phyloP scores from a whole-genome alignment of 2,797 vertebrate species.

The Neomorphus geoffroyi region DNA sequence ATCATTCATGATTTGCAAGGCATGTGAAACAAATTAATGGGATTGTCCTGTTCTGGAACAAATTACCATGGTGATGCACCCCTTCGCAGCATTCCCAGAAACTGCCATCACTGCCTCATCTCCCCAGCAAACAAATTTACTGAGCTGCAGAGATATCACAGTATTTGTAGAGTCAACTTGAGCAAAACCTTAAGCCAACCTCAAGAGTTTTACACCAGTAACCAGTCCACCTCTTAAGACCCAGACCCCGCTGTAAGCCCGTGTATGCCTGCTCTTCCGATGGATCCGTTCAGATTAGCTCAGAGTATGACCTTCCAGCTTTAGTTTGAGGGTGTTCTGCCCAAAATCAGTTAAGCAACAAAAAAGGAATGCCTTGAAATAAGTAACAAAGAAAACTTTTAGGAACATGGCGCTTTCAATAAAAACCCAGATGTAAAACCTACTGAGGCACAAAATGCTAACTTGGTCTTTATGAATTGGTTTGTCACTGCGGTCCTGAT shows the following conservation, averaged over 20 bases:
- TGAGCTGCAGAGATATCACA: not conserved
- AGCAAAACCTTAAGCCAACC: not conserved
- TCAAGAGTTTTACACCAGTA: not conserved
- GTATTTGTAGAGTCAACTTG: not conserved
- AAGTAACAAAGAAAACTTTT: not conserved
- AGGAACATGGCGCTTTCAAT: not conserved
- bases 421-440: not conserved
- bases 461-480: not conserved
- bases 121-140: not conserved
- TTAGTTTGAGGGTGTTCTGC: not conserved
- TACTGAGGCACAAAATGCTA: not conserved
- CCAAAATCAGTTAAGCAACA: not conserved
- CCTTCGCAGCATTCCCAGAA: not conserved
- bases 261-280: accelerated
- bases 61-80: not conserved
- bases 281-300: not conserved
- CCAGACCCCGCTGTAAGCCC: not conserved
- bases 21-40: not conserved
- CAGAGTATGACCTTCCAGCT: not conserved
- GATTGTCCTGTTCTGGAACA: not conserved
- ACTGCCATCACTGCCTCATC: not conserved
- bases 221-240: not conserved
- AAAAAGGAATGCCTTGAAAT: not conserved
- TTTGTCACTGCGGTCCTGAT: not conserved
- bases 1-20: not conserved